Base-by-base conservation (phyloP, 2,888 invertebrate species). In the Heteropelma amictum region DNA sequence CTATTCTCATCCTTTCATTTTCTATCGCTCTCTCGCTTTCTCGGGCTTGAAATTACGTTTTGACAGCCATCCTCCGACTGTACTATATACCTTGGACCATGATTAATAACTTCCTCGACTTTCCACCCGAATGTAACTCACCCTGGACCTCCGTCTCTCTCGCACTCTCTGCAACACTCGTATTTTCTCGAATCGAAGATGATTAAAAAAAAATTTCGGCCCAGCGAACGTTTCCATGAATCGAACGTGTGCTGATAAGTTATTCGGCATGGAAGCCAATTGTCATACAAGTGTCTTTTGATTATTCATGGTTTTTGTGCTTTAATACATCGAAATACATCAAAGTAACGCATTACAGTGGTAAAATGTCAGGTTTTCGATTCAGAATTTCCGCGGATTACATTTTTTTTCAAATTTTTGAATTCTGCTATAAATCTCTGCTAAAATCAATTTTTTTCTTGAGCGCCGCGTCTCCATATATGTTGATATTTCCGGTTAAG, bases 61-160 rank as follows among this genome's bases (percentile, higher is more conserved):
- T 23, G 64, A 65, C 51, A 65, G 60, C 51, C 14, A 65, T 65
- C 60, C 60, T 19, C 42, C 23, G 45, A 19, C 45, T 42, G 45
- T 30, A 45, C 67, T 28, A 40, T 14, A 33, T 35, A 45, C 53
- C 60, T 72, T 35, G 12, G 47, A 17, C 14, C 14, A 38, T 69
- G 70, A 75, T 75, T 75, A 75, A 75, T 71, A 75, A 75, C 74
- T 75, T 67, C 70, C 74, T 65, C 74, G 60, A 70, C 45, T 47
- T 69, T 74, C 45, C 28, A 58, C 49, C 58, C 7, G 60, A 45
- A 53, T 38, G 58, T 54, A 42, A 67, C 10, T 35, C 53, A n/a
- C 30, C 3, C 45, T 10, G 12, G 6, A n/a, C 14, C 14, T 38
- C 14, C 3, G 3, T 38, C 2, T 38, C 38, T 38, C 38, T 38